These are phyloP conservation scores for Acrocyrtus sp. DNA, from an alignment of 2,888 invertebrate species.

Conservation along the genomic window DNA sequence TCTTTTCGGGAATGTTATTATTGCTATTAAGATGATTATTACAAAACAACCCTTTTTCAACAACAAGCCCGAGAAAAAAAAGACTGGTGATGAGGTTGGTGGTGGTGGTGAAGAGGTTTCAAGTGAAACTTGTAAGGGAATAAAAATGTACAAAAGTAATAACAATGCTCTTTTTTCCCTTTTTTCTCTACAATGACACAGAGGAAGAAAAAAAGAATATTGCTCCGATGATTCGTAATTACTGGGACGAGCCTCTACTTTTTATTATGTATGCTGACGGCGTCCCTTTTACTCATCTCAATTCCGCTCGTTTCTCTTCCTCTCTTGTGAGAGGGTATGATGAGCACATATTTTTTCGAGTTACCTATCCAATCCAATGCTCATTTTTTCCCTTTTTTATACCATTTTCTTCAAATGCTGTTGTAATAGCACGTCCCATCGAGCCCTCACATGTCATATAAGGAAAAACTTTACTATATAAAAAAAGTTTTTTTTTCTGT, in stretches of 20 bases:
- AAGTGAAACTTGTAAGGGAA: no score
- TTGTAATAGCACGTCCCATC: conserved; percentile 31
- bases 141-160: not conserved
- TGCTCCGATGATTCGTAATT: conserved; percentile 29
- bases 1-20: conserved; percentile 5
- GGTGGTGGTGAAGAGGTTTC: not conserved
- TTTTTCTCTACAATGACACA: conserved; percentile 6
- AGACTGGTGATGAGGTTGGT: conserved; percentile 5
- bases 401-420: conserved; percentile 16
- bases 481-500: not conserved
- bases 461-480: not conserved
- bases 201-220: conserved; percentile 9
- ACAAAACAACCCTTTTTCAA: conserved; percentile 37
- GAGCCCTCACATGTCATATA: conserved; percentile 11
- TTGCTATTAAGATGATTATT: conserved; percentile 28
- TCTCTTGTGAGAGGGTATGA: conserved; percentile 11
- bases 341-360: conserved; percentile 6
- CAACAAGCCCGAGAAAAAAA: not conserved
- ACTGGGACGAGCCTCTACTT: conserved; percentile 40
- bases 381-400: conserved; percentile 13
- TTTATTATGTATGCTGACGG: conserved; percentile 44
- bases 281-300: conserved; percentile 39
- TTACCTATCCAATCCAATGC: conserved; percentile 36
- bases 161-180: not conserved
- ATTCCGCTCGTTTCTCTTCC: conserved; percentile 30